These are phyloP conservation scores for Pandemis heparana DNA, from an alignment of 2,888 invertebrate genomes.

Conservation along the genomic window DNA sequence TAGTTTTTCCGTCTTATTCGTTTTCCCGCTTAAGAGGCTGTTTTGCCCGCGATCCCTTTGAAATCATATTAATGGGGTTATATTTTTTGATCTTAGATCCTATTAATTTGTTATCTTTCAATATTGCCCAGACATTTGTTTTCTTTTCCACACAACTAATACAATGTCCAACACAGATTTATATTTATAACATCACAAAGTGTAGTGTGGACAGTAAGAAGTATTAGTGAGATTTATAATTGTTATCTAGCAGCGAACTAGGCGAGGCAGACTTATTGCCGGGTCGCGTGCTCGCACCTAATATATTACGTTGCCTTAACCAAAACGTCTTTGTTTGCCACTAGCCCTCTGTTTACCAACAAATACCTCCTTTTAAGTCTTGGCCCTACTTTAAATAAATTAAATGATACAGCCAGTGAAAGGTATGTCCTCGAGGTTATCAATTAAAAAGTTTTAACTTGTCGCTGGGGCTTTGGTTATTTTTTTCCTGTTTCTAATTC, in stretches of 20 bases:
- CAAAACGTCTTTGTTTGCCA: conserved; percentile 78
- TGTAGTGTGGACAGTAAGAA: conserved; percentile 75
- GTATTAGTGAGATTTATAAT: conserved; percentile 81
- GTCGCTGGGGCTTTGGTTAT: not conserved
- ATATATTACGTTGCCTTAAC: conserved; percentile 77
- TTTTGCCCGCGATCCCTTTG: too few relatives aligned
- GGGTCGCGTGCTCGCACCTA: conserved; percentile 77
- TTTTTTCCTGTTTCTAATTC: conserved; percentile 10
- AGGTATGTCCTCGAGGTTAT: conserved; percentile 16
- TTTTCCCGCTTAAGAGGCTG: too few relatives aligned
- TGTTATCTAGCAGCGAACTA: conserved; percentile 74
- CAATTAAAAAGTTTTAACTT: conserved; percentile 24
- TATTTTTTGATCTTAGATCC: not conserved
- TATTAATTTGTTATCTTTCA: not conserved
- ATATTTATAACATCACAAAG: conserved; percentile 54
- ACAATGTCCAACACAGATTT: not conserved
- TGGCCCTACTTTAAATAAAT: conserved; percentile 32
- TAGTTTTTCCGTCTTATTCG: too few relatives aligned
- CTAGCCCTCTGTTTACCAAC: conserved; percentile 73
- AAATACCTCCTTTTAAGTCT: conserved; percentile 50
- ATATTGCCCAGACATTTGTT: not conserved
- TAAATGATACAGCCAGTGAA: conserved; percentile 23
- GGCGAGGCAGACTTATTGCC: conserved; percentile 79
- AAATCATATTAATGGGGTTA: too few relatives aligned
- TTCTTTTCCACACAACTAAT: not conserved